Evolutionary conservation across 64 coral and sea anemone genomes (phyloP), one percentile per base, ranked within the genome.

Genomic region (Orbicella faveolata): DNA sequence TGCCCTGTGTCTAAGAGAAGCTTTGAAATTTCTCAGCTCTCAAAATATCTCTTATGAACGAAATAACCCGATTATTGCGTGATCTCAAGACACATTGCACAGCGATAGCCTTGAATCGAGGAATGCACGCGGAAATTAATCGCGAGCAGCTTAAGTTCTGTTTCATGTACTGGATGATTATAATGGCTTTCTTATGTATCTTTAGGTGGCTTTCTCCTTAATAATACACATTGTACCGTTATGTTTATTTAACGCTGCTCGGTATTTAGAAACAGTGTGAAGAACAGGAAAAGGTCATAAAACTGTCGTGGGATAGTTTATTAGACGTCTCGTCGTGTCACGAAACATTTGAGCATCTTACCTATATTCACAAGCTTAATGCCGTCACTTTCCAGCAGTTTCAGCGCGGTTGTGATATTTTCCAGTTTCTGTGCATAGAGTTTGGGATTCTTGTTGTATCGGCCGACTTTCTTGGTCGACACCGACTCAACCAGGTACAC

Each of bases 301-400:
- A 44, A 67, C 4, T 52, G 36, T 10, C 9, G n/a, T 21, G 11
- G 2, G 11, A 21, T 5, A 12, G 62, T 0, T 9, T 12, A 41
- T 12, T 39, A 33, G 23, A 11, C n/a, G 67, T 70, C 67, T 70
- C n/a, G 21, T 39, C 19, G 10, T 79, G 52, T 51, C 77, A 51
- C 77, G 77, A 79, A 79, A 79, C 17, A 79, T 54, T 36, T 15
- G 14, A 37, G 8, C 36, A 25, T 78, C 97, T 91, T 75, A 99
- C 97, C 97, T 79, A 99, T 99, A 72, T 99, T 99, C 12, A 99
- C 97, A 21, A 99, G 89, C n/a, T 99, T 91, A 68, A 99, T 99
- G 1, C 94, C 94, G 52, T 99, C 97, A 11, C 84, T 87, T 36
- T 91, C 83, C 0, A 99, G 36, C 20, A 99, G 79, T 25, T 91